phyloP scores from a whole-genome alignment of 2,797 vertebrate species.

The Potorous gilbertii region DNA sequence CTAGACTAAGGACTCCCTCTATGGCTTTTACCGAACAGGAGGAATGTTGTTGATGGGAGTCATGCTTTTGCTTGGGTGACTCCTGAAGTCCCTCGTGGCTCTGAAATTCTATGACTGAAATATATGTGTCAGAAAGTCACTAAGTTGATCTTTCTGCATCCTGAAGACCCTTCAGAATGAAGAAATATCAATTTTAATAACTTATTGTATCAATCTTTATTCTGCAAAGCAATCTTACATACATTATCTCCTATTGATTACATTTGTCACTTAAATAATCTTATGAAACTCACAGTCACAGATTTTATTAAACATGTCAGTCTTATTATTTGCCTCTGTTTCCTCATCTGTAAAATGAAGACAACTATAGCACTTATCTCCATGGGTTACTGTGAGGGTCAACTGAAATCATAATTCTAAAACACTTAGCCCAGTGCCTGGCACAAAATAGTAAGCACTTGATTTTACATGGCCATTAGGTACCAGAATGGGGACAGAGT shows the following conservation, averaged over 20 bases:
- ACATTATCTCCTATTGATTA: neutral
- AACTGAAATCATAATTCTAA: neutral
- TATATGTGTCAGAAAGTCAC: no score
- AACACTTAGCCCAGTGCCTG: neutral
- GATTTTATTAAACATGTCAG: neutral
- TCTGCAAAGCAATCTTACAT: no score
- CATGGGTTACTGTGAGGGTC: neutral
- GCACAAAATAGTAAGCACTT: neutral
- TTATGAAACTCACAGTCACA: neutral
- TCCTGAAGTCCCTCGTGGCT: no score
- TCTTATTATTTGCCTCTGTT: neutral
- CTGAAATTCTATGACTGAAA: no score
- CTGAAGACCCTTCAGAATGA: no score
- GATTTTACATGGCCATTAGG: neutral
- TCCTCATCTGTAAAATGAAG: neutral
- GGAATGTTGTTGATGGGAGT: no score
- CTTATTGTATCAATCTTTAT: no score
- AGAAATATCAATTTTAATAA: no score
- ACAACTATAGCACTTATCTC: neutral
- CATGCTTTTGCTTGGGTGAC: no score
- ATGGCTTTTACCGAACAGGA: no score
- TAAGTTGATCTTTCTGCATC: no score
- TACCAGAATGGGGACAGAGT: neutral
- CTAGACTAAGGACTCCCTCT: no score
- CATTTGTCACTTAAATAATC: neutral